Evolutionary conservation across 2,888 invertebrate genomes (phyloP), one percentile per base, ranked within the genome.

Genomic region (Nemapogon koenigi): DNA sequence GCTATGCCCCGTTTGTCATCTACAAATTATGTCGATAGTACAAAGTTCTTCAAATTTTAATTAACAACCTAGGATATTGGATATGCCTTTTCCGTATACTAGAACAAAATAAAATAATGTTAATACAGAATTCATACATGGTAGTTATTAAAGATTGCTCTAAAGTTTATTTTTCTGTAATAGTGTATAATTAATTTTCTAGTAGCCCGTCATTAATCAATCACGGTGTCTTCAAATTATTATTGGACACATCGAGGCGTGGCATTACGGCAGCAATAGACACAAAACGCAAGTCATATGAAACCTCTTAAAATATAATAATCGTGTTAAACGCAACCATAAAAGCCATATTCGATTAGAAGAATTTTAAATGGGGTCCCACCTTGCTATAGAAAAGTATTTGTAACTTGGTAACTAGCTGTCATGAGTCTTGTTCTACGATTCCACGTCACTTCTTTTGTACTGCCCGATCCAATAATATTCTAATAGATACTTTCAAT

Each of bases 231-330:
- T 33, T 19, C 19, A 39, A 26, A 15, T 35, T 22, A 17, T 26
- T 35, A 35, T 19, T 19, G 7, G 35, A 35, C 11, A 31, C 31
- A 63, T 53, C 56, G 46, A 47, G 58, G 59, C 56, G 52, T 54
- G 51, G 59, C 65, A 58, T 65, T 70, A 49, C 45, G 53, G 55
- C 53, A 53, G 46, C 50, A 50, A 52, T 50, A 51, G 47, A 46
- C 43, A 48, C 52, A 59, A 72, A 69, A 51, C 72, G 79, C 76
- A 75, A 79, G 79, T 79, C 79, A 79, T 60, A 73, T 46, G 56
- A 50, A 57, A 55, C 66, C 68, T 73, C 66, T 75, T 73, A 72
- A 72, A 76, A 72, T 72, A 71, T 76, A 75, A 76, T 75, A 78
- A 76, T 76, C 70, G 69, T 71, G 78, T 75, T 76, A 76, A 78